Percentiles rank a stretch among this genome's conserved stretches.
phyloP scores from a whole-genome alignment of 2,888 invertebrate species.

The Cataglyphis livida region DNA sequence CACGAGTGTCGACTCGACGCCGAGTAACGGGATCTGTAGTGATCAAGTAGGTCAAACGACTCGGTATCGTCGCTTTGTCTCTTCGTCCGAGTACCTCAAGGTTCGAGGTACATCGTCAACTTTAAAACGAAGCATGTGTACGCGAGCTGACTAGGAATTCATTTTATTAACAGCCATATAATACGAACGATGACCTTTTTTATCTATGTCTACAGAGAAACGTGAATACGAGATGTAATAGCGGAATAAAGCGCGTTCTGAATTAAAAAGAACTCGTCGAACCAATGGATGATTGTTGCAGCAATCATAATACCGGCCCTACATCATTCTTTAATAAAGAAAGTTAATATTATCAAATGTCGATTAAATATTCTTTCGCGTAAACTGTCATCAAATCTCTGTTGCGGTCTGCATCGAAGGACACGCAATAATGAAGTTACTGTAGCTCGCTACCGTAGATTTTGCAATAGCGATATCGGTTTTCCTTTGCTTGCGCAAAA shows the following conservation, averaged over 20 bases:
- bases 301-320: neutral
- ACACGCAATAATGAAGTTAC: neutral
- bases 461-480: neutral
- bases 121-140: neutral
- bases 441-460: neutral
- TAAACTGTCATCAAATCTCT: neutral
- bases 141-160: slow-evolving; percentile 25
- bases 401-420: neutral
- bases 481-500: neutral
- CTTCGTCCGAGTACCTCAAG: slow-evolving; percentile 54
- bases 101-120: slow-evolving; percentile 36
- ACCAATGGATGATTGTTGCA: neutral
- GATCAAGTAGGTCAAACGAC: slow-evolving; percentile 79
- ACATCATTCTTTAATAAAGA: slow-evolving; percentile 19
- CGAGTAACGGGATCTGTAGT: slow-evolving; percentile 81
- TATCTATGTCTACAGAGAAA: neutral
- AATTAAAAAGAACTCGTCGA: slow-evolving; percentile 21
- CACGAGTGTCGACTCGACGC: slow-evolving; percentile 68
- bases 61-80: slow-evolving; percentile 70
- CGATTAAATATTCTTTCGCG: neutral
- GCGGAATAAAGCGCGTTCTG: slow-evolving; percentile 14
- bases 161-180: slow-evolving; percentile 19
- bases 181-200: neutral
- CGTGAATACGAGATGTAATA: slow-evolving; percentile 14
- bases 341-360: slow-evolving; percentile 27